Evolutionary conservation across 2,113 vertebrate genomes (phyloP).

Genomic region (Sceloporus undulatus): DNA sequence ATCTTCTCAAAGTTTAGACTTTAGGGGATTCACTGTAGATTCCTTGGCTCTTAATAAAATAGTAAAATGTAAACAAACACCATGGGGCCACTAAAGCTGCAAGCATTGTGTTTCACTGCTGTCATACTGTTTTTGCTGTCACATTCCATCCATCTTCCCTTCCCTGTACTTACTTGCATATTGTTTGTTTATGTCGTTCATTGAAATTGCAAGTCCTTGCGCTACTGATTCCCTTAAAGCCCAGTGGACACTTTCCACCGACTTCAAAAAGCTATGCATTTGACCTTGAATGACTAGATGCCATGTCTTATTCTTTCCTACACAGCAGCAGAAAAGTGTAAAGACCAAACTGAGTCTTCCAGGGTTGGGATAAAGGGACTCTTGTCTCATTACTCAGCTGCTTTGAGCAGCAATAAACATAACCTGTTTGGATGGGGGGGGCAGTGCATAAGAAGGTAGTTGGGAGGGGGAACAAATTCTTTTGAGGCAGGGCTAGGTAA

Average conservation of each 20-base stretch:
- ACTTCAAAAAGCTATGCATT: slow-evolving; percentile 28
- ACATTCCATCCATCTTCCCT: slow-evolving; percentile 9
- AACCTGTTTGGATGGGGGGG: neutral
- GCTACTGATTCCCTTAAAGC: slow-evolving; percentile 13
- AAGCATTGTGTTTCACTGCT: slow-evolving; percentile 29
- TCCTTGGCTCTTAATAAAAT: slow-evolving; percentile 31
- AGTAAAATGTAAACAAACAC: slow-evolving; percentile 31
- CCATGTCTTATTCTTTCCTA: neutral
- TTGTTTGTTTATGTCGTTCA: slow-evolving; percentile 26
- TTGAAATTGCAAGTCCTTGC: slow-evolving; percentile 10
- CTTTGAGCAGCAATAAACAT: neutral
- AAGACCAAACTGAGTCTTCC: neutral
- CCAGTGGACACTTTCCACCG: slow-evolving; percentile 2
- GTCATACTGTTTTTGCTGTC: slow-evolving; percentile 29
- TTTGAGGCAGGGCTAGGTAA: too few relatives aligned
- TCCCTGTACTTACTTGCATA: slow-evolving; percentile 5
- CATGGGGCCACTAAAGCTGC: slow-evolving; percentile 29
- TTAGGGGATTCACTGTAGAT: slow-evolving; percentile 39
- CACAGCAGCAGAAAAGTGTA: neutral
- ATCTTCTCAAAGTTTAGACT: neutral
- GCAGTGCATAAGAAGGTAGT: neutral
- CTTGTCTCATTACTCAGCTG: neutral
- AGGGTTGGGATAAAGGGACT: neutral
- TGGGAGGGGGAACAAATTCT: neutral
- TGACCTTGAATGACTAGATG: slow-evolving; percentile 20